These are phyloP conservation scores for Leucopsar rothschildi DNA, from an alignment of 2,113 vertebrate genomes.

Conservation along the genomic window DNA sequence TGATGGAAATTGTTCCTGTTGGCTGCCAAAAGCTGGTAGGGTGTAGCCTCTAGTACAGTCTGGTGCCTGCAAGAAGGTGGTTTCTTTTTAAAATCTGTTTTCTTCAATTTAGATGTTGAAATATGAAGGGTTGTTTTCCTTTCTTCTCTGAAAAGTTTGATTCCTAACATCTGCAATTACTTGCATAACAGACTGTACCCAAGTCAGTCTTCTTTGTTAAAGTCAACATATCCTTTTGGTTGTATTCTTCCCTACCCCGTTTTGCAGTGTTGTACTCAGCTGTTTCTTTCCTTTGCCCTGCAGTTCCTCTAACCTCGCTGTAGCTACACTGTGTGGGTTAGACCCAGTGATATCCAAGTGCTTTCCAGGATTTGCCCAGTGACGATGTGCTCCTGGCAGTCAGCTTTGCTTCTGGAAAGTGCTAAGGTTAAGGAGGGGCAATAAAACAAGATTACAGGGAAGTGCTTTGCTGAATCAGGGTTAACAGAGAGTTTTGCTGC, in stretches of 20 bases:
- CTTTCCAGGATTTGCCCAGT: neutral
- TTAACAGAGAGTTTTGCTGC: neutral
- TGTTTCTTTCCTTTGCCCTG: neutral
- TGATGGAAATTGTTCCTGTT: neutral
- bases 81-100: neutral
- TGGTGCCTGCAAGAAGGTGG: neutral
- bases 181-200: neutral
- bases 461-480: neutral
- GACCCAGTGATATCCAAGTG: neutral
- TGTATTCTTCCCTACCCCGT: neutral
- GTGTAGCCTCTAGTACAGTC: neutral
- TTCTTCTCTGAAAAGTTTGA: neutral
- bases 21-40: neutral
- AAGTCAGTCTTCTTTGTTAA: neutral
- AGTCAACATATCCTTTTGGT: neutral
- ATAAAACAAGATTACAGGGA: neutral
- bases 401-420: neutral
- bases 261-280: neutral
- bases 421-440: neutral
- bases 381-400: neutral
- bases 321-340: neutral
- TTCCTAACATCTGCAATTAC: neutral
- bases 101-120: neutral
- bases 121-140: neutral
- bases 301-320: neutral